These are phyloP conservation scores for Psephotus haematonotus DNA, from an alignment of 2,113 vertebrate species.

Conservation along the genomic window DNA sequence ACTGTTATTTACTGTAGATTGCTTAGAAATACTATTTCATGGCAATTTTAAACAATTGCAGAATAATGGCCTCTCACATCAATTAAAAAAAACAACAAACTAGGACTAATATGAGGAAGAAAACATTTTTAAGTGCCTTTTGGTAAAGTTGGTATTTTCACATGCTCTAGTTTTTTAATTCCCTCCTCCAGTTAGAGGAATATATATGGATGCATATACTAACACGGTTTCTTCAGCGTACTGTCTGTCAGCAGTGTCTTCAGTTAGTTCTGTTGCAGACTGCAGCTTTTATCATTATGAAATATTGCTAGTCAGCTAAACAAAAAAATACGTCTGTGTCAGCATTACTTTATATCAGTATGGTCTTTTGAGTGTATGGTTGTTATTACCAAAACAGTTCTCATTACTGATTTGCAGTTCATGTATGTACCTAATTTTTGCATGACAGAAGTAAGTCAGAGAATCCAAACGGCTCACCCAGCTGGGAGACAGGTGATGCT, in stretches of 20 bases:
- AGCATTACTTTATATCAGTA: neutral
- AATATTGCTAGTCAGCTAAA: neutral
- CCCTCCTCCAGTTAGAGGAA: neutral
- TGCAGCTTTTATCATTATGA: neutral
- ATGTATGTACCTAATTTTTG: neutral
- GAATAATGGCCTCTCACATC: neutral
- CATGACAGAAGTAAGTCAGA: conserved; percentile 92
- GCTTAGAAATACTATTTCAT: neutral
- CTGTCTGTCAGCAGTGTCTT: neutral
- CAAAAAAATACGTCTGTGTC: neutral
- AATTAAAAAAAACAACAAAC: neutral
- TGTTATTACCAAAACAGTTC: neutral
- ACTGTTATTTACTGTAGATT: neutral
- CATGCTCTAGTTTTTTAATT: neutral
- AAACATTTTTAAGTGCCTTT: neutral
- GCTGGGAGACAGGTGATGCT: conserved; percentile 96
- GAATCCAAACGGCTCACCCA: conserved; percentile 95
- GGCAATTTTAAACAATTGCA: neutral
- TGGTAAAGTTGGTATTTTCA: neutral
- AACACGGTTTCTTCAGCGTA: neutral
- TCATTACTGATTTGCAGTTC: neutral
- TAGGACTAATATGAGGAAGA: neutral
- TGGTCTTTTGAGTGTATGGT: neutral
- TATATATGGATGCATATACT: neutral
- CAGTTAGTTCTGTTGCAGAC: neutral